Evolutionary conservation across 2,113 vertebrate genomes (phyloP), one percentile per base, ranked within the genome.

Genomic region (Nyctereutes procyonoides): DNA sequence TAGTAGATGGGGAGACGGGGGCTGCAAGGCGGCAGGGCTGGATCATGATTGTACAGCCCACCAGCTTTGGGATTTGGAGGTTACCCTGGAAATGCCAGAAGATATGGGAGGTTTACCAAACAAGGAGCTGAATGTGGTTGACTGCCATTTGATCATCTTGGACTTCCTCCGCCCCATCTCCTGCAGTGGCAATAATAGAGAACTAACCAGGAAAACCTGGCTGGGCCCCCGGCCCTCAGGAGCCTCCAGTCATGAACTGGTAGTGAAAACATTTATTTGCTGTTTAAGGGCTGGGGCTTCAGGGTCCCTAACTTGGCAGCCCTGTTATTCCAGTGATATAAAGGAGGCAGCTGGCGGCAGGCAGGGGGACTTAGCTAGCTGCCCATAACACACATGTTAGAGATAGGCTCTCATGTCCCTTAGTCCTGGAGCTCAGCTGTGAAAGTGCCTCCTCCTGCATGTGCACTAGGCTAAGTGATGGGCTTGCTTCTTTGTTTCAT

Each of bases 271-370:
- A 97, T 97, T 97, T 73, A 83, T 88, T 97, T 95, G 82, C 93
- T 96, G 96, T 97, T 96, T 96, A 95, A 98, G 28, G 81, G 65
- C 13, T 60, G 85, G 95, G 90, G 93, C 90, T 88, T 89, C 56
- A 96, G 95, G 90, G 79, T 67, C 48, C 48, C 97, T 93, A 97
- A 95, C 22, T 89, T 97, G 96, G 90, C 96, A 98, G 63, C 87
- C 86, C 80, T 71, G 43, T 97, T 95, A 95, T 83, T 80, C 80
- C n/a, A 56, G 94, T 62, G 48, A 86, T 24, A 90, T 84, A 95
- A 96, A 94, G 92, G 92, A 84, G 90, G 87, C 71, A 95, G 95
- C 51, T 95, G 87, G 88, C 73, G 48, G 65, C 8, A 63, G 94
- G 82, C 28, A 53, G 26, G 14, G 35, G 63, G 48, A 76, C 22